phyloP scores from a whole-genome alignment of 2,797 vertebrate genomes.

The Orientallactaga sibirica region DNA sequence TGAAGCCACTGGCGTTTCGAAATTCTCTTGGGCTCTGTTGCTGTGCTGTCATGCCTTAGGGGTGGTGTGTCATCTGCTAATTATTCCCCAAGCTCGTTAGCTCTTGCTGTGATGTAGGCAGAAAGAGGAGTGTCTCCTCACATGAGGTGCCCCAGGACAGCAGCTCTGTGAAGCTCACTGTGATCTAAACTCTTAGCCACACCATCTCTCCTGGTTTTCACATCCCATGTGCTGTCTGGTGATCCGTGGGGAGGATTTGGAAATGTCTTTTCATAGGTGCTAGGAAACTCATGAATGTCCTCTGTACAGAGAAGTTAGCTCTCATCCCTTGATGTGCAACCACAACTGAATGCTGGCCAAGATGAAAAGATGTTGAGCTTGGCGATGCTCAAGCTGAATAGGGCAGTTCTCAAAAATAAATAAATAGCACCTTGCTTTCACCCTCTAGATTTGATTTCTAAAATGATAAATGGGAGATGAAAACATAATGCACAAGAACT shows the following conservation, averaged over 20 bases:
- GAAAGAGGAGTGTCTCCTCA: background rate
- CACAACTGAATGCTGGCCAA: background rate
- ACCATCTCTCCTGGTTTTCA: background rate
- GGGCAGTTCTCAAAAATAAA: too few relatives aligned
- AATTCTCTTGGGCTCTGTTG: slow-evolving; percentile 23
- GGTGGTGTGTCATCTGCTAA: slow-evolving; percentile 67
- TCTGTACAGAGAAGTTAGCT: background rate
- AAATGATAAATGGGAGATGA: too few relatives aligned
- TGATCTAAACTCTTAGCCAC: background rate
- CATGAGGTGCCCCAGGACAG: background rate
- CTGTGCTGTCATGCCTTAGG: slow-evolving; percentile 34
- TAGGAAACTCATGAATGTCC: accelerated
- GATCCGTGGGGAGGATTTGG: background rate
- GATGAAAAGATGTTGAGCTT: background rate
- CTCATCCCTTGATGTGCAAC: background rate
- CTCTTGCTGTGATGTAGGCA: slow-evolving; percentile 8
- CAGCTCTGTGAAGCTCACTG: background rate
- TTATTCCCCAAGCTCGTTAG: slow-evolving; percentile 37
- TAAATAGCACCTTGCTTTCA: too few relatives aligned
- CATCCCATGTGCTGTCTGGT: background rate
- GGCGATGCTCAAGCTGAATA: background rate
- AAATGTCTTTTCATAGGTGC: background rate
- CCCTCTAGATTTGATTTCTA: too few relatives aligned
- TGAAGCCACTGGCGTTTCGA: slow-evolving; percentile 26
- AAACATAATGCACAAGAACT: too few relatives aligned